Base-by-base conservation (phyloP, 2,113 vertebrate genomes). In the Pseudonaja textilis region DNA sequence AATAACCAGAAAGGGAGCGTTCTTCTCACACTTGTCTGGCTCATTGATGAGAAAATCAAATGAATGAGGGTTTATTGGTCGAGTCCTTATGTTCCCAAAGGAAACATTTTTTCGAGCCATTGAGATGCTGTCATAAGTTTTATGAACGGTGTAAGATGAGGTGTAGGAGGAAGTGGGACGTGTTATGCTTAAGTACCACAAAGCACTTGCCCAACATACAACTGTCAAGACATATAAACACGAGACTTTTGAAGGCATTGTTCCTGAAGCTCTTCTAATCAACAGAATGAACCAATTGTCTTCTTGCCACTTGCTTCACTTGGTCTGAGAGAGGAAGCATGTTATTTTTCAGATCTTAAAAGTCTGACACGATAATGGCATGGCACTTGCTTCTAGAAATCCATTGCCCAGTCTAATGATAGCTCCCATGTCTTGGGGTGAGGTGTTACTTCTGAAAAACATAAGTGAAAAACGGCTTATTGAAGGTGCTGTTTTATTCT, bases 211-310 rank as follows among this genome's bases (percentile, higher is more conserved):
- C 99, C 99, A 99, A 95, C 99, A 99, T 96, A 99, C 98, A 86
- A 99, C 99, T 42, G 99, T 99, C 98, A 99, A 96, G 94, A 99
- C 95, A 39, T 99, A 99, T 16, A 99, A 98, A 95, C 99, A 99
- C 91, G 99, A 99, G 92, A 99, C 99, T 96, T 99, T 99, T 91
- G 99, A 99, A 98, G 99, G 98, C 99, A 99, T 99, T 97, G 97
- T 99, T 98, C 97, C 96, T 96, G 96, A 96, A 97, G 97, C 96
- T 98, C 95, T 97, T 98, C 97, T 98, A 98, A 96, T 97, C 95
- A 94, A 93, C 93, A 93, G 95, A 95, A 8, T 94, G 97, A 98
- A 98, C 95, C 97, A 97, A 96, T 94, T 96, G 95, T 96, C 96
- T 98, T 96, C 81, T 96, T 96, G 97, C 96, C 93, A 96, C 97